Evolutionary conservation across 2,888 invertebrate genomes (phyloP).

Genomic region (Luperina testacea): DNA sequence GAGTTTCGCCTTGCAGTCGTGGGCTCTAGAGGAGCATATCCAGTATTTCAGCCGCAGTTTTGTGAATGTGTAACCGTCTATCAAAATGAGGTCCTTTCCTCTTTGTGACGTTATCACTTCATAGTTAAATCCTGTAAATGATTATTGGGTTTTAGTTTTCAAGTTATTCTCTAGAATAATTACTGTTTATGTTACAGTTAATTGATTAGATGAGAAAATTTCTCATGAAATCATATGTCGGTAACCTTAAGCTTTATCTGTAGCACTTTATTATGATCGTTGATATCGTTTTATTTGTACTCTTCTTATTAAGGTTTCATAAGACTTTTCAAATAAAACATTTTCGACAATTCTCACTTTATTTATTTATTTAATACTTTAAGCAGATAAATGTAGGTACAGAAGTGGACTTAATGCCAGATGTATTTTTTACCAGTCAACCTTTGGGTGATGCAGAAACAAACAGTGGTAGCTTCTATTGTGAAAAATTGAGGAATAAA

Average conservation of each 20-base stretch:
- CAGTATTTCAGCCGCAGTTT: conserved; percentile 28
- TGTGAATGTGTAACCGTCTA: conserved; percentile 68
- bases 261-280: not conserved
- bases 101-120: conserved; percentile 45
- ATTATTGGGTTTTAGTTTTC: not conserved
- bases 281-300: not conserved
- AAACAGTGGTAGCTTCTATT: not conserved
- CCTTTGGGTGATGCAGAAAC: not conserved
- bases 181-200: not conserved
- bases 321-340: conserved; percentile 8
- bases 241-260: no score
- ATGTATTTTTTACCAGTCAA: no score
- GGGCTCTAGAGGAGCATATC: conserved; percentile 61
- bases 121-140: conserved; percentile 30
- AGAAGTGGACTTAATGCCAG: not conserved
- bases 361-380: not conserved
- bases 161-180: not conserved
- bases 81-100: conserved; percentile 57
- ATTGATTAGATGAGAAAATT: no score
- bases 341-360: not conserved
- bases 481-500: not conserved
- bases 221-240: no score
- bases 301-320: not conserved
- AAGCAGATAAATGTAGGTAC: not conserved
- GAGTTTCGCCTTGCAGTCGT: conserved; percentile 61